Conservation (phyloP, 2,797 vertebrate species). For the Gastrophryne carolinensis region DNA sequence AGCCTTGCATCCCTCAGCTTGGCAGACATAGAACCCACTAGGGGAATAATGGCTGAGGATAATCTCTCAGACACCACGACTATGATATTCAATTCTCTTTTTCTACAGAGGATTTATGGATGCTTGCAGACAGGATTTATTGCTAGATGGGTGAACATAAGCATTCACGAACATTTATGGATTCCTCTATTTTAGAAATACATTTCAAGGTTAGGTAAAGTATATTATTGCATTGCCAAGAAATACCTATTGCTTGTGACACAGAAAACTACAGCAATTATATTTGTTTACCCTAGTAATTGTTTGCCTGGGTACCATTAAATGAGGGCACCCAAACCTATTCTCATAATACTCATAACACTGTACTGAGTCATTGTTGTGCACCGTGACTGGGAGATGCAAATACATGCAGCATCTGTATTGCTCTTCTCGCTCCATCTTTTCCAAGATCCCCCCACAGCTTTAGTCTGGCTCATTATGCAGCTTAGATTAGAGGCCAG, state of each 20-base stretch:
- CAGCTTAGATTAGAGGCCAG: constrained; percentile 3
- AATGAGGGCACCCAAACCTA: constrained; percentile 37
- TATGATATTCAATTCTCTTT: too few species aligned
- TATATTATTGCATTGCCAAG: not conserved
- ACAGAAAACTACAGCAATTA: constrained; percentile 42
- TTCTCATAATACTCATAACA: too few species aligned
- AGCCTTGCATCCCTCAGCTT: too few species aligned
- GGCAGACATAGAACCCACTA: too few species aligned
- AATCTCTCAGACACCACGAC: too few species aligned
- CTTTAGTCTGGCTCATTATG: constrained; percentile 33
- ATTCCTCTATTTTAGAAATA: not conserved
- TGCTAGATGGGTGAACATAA: too few species aligned
- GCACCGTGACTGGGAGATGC: constrained; percentile 33
- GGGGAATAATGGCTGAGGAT: too few species aligned
- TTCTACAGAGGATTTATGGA: too few species aligned
- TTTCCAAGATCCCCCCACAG: constrained; percentile 29
- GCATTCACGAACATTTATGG: too few species aligned
- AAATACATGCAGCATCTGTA: constrained; percentile 36
- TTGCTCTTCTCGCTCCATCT: not conserved
- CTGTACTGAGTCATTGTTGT: constrained; percentile 30
- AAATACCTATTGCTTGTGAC: constrained; percentile 14
- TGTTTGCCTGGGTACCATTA: constrained; percentile 38
- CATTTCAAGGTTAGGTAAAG: not conserved
- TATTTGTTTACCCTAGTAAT: constrained; percentile 39
- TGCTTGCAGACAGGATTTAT: too few species aligned